Conservation (phyloP, 1,140 invertebrate genomes). For the Helicoverpa zea region DNA sequence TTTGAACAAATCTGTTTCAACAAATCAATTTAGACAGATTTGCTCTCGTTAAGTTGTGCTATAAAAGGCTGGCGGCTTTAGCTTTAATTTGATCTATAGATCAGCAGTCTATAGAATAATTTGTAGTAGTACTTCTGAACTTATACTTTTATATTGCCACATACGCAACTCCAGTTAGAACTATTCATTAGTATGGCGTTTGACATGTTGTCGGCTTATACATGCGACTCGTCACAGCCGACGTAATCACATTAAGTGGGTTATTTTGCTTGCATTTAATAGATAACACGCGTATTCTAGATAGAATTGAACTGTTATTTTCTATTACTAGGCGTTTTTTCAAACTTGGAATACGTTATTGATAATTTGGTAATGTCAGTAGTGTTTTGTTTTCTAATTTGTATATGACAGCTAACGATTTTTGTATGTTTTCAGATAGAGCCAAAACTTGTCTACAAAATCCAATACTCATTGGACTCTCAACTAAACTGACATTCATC, state of each 20-base stretch:
- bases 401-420: not conserved
- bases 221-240: not conserved
- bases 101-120: not conserved
- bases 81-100: too few relatives aligned
- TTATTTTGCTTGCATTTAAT: slow-evolving; percentile 4
- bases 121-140: not conserved
- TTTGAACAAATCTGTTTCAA: too few relatives aligned
- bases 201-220: slow-evolving; percentile 27
- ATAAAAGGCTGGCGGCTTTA: too few relatives aligned
- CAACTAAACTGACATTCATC: not conserved
- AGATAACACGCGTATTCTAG: not conserved
- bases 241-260: not conserved
- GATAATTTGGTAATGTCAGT: not conserved
- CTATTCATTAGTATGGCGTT: slow-evolving; percentile 16
- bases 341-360: too few relatives aligned
- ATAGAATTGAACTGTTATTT: not conserved
- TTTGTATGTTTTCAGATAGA: slow-evolving; percentile 18
- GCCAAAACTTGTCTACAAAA: not conserved
- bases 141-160: not conserved
- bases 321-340: not conserved
- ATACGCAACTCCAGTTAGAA: not conserved
- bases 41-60: too few relatives aligned
- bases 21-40: too few relatives aligned
- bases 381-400: not conserved
- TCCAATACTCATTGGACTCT: not conserved